Conservation (phyloP, 2,888 invertebrate genomes). For the Meteorus cinctellus region DNA sequence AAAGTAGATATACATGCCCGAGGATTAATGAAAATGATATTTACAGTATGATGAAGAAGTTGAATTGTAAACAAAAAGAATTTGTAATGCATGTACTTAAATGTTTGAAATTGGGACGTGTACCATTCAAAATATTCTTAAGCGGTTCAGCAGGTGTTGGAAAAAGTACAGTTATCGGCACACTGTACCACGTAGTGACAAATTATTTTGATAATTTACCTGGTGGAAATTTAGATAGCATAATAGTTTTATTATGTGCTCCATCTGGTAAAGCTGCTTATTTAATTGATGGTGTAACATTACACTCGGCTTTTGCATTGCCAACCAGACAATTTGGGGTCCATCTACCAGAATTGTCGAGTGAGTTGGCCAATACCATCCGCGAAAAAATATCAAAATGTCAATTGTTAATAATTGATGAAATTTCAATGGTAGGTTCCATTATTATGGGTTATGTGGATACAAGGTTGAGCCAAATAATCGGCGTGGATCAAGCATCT, state of each 20-base stretch:
- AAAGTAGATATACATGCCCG: conserved; percentile 30
- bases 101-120: conserved; percentile 43
- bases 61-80: conserved; percentile 48
- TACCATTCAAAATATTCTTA: conserved; percentile 54
- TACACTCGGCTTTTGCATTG: conserved; percentile 56
- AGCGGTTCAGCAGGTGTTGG: conserved; percentile 61
- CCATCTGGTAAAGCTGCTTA: conserved; percentile 58
- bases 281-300: conserved; percentile 56
- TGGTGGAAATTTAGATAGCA: too few relatives aligned
- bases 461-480: conserved; percentile 61
- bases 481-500: conserved; percentile 56
- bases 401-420: conserved; percentile 63
- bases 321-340: conserved; percentile 42
- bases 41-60: conserved; percentile 35
- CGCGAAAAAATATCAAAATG: conserved; percentile 50
- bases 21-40: conserved; percentile 38
- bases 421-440: conserved; percentile 64
- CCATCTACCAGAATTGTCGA: conserved; percentile 41
- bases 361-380: conserved; percentile 49
- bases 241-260: conserved; percentile 53
- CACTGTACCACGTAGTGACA: conserved; percentile 55
- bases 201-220: conserved; percentile 47
- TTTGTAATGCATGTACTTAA: conserved; percentile 49
- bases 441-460: conserved; percentile 56
- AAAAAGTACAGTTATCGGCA: conserved; percentile 57